phyloP scores from a whole-genome alignment of 2,888 invertebrate species.

The Nephrotoma guestfalica region DNA sequence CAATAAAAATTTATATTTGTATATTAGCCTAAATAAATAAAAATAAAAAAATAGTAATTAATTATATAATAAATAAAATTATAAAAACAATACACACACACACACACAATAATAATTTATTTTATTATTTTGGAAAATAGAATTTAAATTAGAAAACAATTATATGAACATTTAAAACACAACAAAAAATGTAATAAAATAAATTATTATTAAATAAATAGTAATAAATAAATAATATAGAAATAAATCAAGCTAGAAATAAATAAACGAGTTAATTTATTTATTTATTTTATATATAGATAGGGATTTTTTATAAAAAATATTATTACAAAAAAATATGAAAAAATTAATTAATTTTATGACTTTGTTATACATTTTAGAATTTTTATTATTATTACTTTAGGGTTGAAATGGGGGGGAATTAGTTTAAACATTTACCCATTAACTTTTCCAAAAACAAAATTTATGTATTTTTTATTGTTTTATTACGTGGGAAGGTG shows the following conservation, averaged over 20 bases:
- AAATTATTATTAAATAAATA: background rate
- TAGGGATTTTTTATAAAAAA: background rate
- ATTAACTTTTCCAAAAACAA: background rate
- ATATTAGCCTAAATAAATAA: background rate
- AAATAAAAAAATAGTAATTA: background rate
- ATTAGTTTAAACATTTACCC: background rate
- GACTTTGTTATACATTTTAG: background rate
- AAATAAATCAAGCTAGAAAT: background rate
- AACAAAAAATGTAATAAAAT: background rate
- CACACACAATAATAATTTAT: background rate
- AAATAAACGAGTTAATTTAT: background rate
- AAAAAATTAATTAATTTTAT: background rate
- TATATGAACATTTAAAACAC: background rate
- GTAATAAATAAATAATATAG: background rate
- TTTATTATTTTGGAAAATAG: background rate
- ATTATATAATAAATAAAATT: background rate
- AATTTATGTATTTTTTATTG: background rate
- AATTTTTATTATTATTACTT: too few relatives aligned
- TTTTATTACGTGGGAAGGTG: background rate
- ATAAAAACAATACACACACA: background rate
- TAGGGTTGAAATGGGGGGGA: background rate
- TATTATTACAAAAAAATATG: too few relatives aligned
- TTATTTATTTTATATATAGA: background rate
- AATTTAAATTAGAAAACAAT: background rate
- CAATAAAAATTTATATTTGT: background rate